Conservation (phyloP, 1,140 invertebrate species). For the Pseudoatta argentina region DNA sequence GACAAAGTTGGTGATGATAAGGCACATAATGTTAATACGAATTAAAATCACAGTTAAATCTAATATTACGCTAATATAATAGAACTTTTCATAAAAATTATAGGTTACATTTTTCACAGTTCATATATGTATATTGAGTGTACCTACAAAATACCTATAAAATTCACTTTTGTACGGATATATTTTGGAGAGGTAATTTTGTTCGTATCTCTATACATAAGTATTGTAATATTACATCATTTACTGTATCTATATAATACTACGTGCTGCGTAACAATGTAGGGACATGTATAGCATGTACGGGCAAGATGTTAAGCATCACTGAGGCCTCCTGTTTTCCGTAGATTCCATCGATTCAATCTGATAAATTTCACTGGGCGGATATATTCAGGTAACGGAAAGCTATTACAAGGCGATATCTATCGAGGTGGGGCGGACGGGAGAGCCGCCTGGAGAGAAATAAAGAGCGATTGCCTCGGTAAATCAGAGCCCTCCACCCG, state of each 20-base stretch:
- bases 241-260: not conserved
- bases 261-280: not conserved
- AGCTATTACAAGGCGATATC: conserved; percentile 87
- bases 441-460: conserved; percentile 87
- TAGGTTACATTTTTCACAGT: not conserved
- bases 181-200: not conserved
- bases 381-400: conserved; percentile 86
- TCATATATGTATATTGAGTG: too few species aligned
- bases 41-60: not conserved
- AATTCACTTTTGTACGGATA: not conserved
- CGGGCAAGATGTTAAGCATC: conserved; percentile 23
- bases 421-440: conserved; percentile 82
- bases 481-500: conserved; percentile 82
- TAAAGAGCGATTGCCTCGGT: conserved; percentile 87
- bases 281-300: not conserved
- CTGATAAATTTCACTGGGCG: conserved; percentile 76
- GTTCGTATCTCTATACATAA: not conserved
- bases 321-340: conserved; percentile 15
- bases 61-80: not conserved
- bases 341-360: conserved; percentile 47
- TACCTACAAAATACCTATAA: not conserved
- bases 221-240: not conserved
- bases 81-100: not conserved
- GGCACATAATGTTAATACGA: not conserved
- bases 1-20: not conserved